Percentiles rank a stretch among this genome's conserved stretches.
These are phyloP conservation scores for Callyntrura guangdongensis DNA, from an alignment of 2,888 invertebrate species.

Conservation along the genomic window DNA sequence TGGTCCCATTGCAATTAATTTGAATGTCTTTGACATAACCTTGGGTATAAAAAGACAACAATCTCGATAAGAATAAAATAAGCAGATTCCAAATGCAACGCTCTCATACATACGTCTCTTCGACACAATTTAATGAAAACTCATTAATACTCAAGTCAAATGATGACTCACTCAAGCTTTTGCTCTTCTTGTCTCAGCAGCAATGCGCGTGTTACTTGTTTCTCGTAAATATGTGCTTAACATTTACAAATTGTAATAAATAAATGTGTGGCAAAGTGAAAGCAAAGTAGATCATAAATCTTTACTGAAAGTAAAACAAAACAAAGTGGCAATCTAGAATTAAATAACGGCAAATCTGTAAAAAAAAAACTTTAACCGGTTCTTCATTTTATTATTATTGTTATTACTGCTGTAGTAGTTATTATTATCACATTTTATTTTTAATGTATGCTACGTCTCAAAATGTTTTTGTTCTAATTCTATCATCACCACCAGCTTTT, in stretches of 20 bases:
- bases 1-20: slow-evolving; percentile 14
- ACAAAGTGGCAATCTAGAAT: not conserved
- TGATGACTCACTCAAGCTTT: not conserved
- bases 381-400: not conserved
- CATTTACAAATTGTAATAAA: not conserved
- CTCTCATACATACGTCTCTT: not conserved
- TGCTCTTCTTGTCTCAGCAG: not conserved
- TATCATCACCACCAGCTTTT: not conserved
- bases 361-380: not conserved
- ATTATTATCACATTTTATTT: not conserved
- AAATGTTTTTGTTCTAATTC: slow-evolving; percentile 23
- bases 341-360: not conserved
- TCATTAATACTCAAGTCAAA: slow-evolving; percentile 39
- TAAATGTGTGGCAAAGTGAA: slow-evolving; percentile 4
- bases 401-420: not conserved
- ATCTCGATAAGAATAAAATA: too few species aligned
- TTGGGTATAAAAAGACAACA: slow-evolving; percentile 34
- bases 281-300: slow-evolving; percentile 7
- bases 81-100: not conserved
- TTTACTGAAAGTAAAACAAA: slow-evolving; percentile 8
- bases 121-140: slow-evolving; percentile 2
- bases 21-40: slow-evolving; percentile 49
- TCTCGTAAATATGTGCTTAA: too few species aligned
- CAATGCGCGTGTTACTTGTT: not conserved
- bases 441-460: not conserved